phyloP scores from a whole-genome alignment of 2,113 vertebrate genomes.

The cat (Felis catus) region F.catus_Fca126_mat1.0 CM031412.1:54397501-54398000 shows the following conservation, averaged over 20 bases:
- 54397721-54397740: not conserved
- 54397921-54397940: not conserved
- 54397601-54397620: not conserved
- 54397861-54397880: not conserved
- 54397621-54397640: not conserved
- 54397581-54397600: not conserved
- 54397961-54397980: not conserved
- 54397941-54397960: not conserved
- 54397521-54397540: not conserved
- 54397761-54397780: not conserved
- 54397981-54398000: not conserved
- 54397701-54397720: not conserved
- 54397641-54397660: not conserved
- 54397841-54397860: fast-evolving
- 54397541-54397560: not conserved
- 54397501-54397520: too few species aligned
- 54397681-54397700: not conserved
- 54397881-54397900: not conserved
- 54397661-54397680: not conserved
- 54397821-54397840: not conserved
- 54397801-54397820: not conserved
- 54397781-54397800: not conserved
- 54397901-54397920: not conserved
- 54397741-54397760: not conserved
- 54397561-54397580: not conserved